These are phyloP conservation scores for Scrobipalpa costella DNA, from an alignment of 2,888 invertebrate species.

Conservation along the genomic window DNA sequence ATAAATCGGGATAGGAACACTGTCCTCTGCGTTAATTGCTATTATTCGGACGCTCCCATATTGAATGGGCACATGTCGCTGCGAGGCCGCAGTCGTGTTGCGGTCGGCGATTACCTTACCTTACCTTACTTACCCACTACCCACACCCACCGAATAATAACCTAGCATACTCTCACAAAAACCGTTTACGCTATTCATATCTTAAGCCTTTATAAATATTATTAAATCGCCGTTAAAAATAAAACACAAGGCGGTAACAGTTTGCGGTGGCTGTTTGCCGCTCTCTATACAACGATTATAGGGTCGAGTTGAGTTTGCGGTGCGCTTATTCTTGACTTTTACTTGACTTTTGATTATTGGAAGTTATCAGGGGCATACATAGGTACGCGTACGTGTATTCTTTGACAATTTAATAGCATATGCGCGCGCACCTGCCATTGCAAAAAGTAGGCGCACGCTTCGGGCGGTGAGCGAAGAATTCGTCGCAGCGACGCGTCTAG, in stretches of 20 bases:
- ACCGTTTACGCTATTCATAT: slow-evolving; percentile 50
- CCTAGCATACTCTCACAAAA: slow-evolving; percentile 48
- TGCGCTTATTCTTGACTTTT: slow-evolving; percentile 18
- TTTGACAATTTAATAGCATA: slow-evolving; percentile 82
- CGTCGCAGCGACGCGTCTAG: slow-evolving; percentile 70
- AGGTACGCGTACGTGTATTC: slow-evolving; percentile 65
- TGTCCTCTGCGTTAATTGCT: slow-evolving; percentile 52
- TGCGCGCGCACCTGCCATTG: slow-evolving; percentile 75
- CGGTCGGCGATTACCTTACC: slow-evolving; percentile 71
- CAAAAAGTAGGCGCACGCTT: slow-evolving; percentile 79
- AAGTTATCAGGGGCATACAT: slow-evolving; percentile 60
- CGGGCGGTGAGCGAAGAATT: slow-evolving; percentile 76
- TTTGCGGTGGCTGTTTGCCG: slow-evolving; percentile 53
- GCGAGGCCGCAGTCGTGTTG: slow-evolving; percentile 66
- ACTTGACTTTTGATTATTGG: slow-evolving; percentile 69
- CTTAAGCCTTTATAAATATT: slow-evolving; percentile 51
- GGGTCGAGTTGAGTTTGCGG: slow-evolving; percentile 32
- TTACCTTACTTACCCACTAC: too few relatives aligned
- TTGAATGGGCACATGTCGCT: slow-evolving; percentile 67
- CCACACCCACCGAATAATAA: slow-evolving; percentile 34
- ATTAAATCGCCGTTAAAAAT: slow-evolving; percentile 44
- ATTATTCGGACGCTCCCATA: slow-evolving; percentile 60
- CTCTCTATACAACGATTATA: slow-evolving; percentile 24
- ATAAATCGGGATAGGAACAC: neutral
- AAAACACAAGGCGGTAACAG: slow-evolving; percentile 45